Evolutionary conservation across 30 jellyfish, hydroid and myxozoan species (phyloP).

Genomic region (Nemopilema nomurai): DNA sequence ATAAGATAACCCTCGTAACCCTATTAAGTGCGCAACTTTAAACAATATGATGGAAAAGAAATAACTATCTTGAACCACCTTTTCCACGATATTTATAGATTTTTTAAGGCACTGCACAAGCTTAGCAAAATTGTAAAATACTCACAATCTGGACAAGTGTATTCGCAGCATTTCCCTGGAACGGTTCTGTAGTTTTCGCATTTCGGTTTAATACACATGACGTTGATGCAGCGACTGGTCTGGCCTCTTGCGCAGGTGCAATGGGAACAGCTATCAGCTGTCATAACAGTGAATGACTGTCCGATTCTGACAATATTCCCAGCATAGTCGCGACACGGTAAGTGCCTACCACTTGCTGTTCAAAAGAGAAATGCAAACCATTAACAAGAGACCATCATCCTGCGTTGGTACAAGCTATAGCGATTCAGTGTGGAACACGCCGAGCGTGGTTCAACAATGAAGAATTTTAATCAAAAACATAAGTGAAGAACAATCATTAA

Average conservation of each 20-base stretch:
- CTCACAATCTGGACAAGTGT: conserved; percentile 86
- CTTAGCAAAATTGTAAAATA: too few relatives aligned
- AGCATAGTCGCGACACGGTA: conserved; percentile 75
- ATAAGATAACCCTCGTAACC: neutral
- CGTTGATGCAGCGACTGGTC: conserved; percentile 67
- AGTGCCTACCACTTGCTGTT: conserved; percentile 44
- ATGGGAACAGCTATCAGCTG: conserved; percentile 73
- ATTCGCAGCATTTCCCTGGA: conserved; percentile 94
- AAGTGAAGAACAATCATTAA: too few relatives aligned
- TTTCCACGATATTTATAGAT: neutral
- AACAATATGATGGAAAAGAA: neutral
- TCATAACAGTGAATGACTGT: conserved; percentile 74
- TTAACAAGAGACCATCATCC: too few relatives aligned
- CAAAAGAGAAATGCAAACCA: neutral
- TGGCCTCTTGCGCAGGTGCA: conserved; percentile 81
- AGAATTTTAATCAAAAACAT: too few relatives aligned
- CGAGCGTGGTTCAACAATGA: too few relatives aligned
- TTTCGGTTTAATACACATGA: conserved; percentile 71
- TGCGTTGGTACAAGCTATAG: too few relatives aligned
- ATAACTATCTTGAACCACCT: neutral
- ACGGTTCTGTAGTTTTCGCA: conserved; percentile 70
- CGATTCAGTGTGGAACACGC: too few relatives aligned
- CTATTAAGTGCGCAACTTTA: neutral
- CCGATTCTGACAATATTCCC: conserved; percentile 72
- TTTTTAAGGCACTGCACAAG: too few relatives aligned